Evolutionary conservation across 2,797 vertebrate genomes (phyloP), one percentile per base, ranked within the genome.

Genomic region (Pangasius mekongensis): DNA sequence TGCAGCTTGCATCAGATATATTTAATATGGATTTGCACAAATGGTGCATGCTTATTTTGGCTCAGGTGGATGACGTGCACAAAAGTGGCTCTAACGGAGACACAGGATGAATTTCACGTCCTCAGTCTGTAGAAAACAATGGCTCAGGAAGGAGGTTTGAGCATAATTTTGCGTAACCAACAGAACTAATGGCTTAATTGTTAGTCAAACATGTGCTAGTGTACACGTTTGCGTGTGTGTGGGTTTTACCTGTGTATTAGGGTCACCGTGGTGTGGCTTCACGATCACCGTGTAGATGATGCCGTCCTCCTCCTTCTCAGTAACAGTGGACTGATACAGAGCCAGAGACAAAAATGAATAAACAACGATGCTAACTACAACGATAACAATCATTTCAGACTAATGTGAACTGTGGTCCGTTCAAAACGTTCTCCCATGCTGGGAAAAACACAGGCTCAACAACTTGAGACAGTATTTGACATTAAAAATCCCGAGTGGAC

Each of bases 221-320:
- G 49, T 18, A 2, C 7, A 10, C 5, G 20, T 78, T 5, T 10
- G 16, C 4, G 16, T 47, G 54, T 52, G 91, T 49, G 54, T 9
- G 3, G 11, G 60, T 22, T 76, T 93, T 69, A 96, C 93, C 90
- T 81, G 6, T 0, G 89, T 80, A 86, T 91, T 91, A 84, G 90
- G 91, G 62, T 82, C 77, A 8, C 88, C 92, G 33, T 91, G 94
- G 27, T 94, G 94, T 69, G 91, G 95, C 85, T 95, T 96, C 86
- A 96, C 95, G 52, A 95, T 94, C 85, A 98, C 96, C 0, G 96
- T 95, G 94, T 97, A 98, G 89, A 96, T 94, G 56, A 96, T 94
- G 0, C 96, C 97, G 13, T 98, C 97, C 39, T 97, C 97, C 85
- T 97, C 95, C 86, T 97, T 96, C 93, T 98, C 97, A 89, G 93